Evolutionary conservation across 2,888 invertebrate genomes (phyloP).

Genomic region (Trichogramma evanescens): DNA sequence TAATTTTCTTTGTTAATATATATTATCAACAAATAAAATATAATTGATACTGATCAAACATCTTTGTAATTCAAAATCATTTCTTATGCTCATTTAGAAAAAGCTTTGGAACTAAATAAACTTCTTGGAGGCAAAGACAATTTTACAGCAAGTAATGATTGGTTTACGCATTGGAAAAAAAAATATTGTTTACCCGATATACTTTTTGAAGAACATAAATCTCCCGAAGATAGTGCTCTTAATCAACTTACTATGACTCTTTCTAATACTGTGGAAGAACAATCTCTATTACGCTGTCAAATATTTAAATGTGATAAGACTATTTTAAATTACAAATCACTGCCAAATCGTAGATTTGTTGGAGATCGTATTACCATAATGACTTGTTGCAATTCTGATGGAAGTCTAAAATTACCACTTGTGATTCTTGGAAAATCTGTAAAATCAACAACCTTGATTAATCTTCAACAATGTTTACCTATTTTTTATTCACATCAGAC

Average conservation of each 20-base stretch:
- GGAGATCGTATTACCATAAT: slow-evolving; percentile 22
- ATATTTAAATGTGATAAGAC: slow-evolving; percentile 17
- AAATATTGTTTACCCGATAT: slow-evolving; percentile 7
- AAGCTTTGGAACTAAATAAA: slow-evolving; percentile 16
- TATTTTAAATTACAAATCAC: slow-evolving; percentile 10
- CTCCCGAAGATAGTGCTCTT: slow-evolving; percentile 8
- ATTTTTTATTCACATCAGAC: slow-evolving; percentile 21
- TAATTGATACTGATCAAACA: not conserved
- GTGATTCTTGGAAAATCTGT: slow-evolving; percentile 26
- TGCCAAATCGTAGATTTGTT: slow-evolving; percentile 5
- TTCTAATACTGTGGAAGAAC: slow-evolving; percentile 10
- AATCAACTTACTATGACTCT: slow-evolving; percentile 12
- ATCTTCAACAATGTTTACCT: slow-evolving; percentile 18
- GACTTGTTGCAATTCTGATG: slow-evolving; percentile 25
- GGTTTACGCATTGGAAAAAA: slow-evolving; percentile 11
- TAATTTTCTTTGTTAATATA: not conserved
- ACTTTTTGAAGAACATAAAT: slow-evolving; percentile 7
- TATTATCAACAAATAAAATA: not conserved
- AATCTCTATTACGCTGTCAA: slow-evolving; percentile 15
- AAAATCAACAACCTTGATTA: slow-evolving; percentile 24
- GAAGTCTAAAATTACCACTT: slow-evolving; percentile 22
- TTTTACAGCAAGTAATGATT: slow-evolving; percentile 12
- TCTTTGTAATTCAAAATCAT: not conserved
- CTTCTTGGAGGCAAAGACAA: slow-evolving; percentile 15
- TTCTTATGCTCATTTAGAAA: slow-evolving; percentile 5